A percentile compares a stretch with the other conserved stretches of the same genome.
phyloP scores from a whole-genome alignment of 2,797 vertebrate species.

The Ptychobarbus kaznakovi region DNA sequence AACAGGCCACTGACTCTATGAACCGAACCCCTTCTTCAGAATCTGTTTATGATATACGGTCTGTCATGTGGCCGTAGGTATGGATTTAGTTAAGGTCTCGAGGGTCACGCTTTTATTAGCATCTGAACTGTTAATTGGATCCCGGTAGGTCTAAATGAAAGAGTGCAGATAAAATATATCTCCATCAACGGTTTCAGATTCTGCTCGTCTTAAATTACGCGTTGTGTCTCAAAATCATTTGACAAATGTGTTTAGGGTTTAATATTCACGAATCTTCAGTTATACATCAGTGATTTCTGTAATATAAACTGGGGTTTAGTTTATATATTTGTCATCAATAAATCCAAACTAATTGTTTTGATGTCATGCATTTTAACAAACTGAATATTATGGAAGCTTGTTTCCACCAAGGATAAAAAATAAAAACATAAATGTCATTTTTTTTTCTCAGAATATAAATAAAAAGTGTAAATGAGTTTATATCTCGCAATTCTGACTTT shows the following conservation, averaged over 20 bases:
- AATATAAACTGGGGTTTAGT: neutral
- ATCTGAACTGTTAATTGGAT: slow-evolving; percentile 13
- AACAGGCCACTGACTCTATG: neutral
- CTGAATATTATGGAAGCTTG: neutral
- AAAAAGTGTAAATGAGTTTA: neutral
- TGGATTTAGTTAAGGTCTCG: neutral
- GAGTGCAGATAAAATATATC: neutral
- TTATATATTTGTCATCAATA: neutral
- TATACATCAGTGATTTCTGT: neutral
- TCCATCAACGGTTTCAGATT: neutral
- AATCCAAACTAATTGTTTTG: neutral
- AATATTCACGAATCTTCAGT: neutral
- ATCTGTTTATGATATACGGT: neutral
- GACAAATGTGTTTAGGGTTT: neutral
- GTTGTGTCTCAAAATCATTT: neutral
- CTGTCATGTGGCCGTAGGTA: neutral
- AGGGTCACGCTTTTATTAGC: slow-evolving; percentile 29
- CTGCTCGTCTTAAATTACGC: neutral
- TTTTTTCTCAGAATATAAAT: too few species aligned
- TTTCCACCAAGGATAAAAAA: too few species aligned
- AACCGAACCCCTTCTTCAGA: neutral
- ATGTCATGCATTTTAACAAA: neutral
- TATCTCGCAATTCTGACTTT: neutral
- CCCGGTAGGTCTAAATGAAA: neutral
- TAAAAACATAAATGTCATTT: too few species aligned